Percentiles rank a stretch among this genome's conserved stretches.
Evolutionary conservation across 2,797 vertebrate species (phyloP).

Genomic region (Botia kubotai): DNA sequence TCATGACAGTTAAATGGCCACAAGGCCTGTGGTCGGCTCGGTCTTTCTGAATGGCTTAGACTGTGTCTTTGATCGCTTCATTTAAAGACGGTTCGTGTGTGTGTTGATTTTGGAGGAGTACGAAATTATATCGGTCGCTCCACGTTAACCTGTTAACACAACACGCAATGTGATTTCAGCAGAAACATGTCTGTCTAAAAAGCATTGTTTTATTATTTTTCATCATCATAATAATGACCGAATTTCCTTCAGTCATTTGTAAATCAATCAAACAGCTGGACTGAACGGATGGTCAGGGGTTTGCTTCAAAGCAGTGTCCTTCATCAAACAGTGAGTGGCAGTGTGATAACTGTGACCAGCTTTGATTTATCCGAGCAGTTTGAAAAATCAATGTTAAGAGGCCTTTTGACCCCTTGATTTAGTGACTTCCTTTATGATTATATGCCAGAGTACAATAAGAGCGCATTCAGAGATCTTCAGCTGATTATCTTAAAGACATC

Average conservation of each 20-base stretch:
- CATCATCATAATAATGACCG: too few relatives aligned
- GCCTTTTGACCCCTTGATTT: not conserved
- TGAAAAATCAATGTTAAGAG: not conserved
- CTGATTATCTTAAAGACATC: not conserved
- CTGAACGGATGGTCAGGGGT: not conserved
- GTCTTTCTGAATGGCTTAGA: not conserved
- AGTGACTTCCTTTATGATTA: not conserved
- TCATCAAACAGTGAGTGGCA: slow-evolving; percentile 7
- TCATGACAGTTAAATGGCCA: slow-evolving; percentile 27
- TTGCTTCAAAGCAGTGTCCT: not conserved
- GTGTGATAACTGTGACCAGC: not conserved
- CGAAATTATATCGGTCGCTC: not conserved
- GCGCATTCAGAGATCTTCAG: not conserved
- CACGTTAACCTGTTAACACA: too few relatives aligned
- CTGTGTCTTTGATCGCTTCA: not conserved
- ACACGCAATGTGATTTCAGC: not conserved
- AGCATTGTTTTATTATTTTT: too few relatives aligned
- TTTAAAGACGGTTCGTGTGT: not conserved
- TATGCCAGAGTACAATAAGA: not conserved
- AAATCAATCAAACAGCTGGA: not conserved
- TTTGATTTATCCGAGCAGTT: slow-evolving; percentile 7
- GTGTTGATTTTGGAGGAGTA: not conserved
- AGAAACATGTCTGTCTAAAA: not conserved
- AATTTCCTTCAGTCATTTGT: slow-evolving; percentile 12
- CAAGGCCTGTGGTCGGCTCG: slow-evolving; percentile 2